Evolutionary conservation across 2,113 vertebrate genomes (phyloP), one percentile per base, ranked within the genome.

Genomic region (Rafetus swinhoei): DNA sequence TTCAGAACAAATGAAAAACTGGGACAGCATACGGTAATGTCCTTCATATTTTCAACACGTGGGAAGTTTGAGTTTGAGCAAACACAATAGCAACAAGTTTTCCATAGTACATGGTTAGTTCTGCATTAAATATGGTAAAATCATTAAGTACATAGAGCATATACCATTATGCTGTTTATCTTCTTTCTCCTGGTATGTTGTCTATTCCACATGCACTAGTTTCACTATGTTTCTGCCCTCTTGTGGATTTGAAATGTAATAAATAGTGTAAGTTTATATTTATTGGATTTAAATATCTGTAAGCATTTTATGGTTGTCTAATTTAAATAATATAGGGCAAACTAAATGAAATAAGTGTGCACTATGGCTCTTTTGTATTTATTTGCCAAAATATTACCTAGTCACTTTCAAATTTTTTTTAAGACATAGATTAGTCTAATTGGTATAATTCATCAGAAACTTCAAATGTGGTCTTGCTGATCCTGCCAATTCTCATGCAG

Each of bases 181-280:
- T 59, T 65, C 27, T 89, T 93, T 82, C 52, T 22, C 85, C 32
- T 80, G 4, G 32, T 72, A 16, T 77, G 11, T 10, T 82, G 3
- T 92, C 22, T 83, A 16, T 80, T 81, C 69, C 52, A 56, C 1
- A 2, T 52, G 57, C 19, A 22, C 27, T 32, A 14, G 18, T 93
- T 95, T 65, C 95, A 87, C 69, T 84, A 12, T 79, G 6, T 69
- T 88, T 89, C 90, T 96, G 94, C 95, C 93, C 87, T 95, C 92
- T 94, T 88, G 89, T 95, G 92, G 94, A 88, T 83, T 90, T 96
- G 16, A 83, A 87, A 62, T 86, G 60, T 35, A 85, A 83, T 56
- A 83, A 85, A n/a, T 83, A 10, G 10, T 57, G 6, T 69, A 22
- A 22, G 25, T 81, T 24, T 82, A 2, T 39, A 57, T 89, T 56